Percentiles rank a stretch among this genome's conserved stretches.
These are phyloP conservation scores for Sciurus niger DNA, from an alignment of 2,113 vertebrate genomes.

Conservation along the genomic window DNA sequence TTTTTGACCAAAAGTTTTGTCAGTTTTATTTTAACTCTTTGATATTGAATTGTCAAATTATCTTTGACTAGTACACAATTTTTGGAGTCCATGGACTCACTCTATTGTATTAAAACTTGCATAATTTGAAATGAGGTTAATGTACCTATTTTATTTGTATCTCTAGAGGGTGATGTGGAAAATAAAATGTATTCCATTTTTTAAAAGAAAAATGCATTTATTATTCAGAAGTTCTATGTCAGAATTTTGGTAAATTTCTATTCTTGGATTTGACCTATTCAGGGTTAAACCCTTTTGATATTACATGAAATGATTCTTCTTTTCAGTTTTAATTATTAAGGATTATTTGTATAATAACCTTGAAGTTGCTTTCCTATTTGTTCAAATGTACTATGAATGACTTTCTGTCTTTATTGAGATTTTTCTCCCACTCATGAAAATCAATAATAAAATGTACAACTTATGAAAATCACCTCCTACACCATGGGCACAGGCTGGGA, in stretches of 20 bases:
- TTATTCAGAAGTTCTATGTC: background rate
- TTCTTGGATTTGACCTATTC: background rate
- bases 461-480: background rate
- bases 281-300: background rate
- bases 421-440: background rate
- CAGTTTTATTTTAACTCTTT: no score
- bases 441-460: no score
- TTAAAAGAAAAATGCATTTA: background rate
- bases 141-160: background rate
- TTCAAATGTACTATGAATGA: background rate
- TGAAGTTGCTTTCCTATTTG: background rate
- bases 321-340: background rate
- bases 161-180: constrained; percentile 29
- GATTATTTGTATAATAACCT: background rate
- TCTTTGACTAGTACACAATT: no score
- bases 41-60: no score
- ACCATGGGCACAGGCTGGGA: background rate
- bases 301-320: background rate
- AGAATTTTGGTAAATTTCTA: background rate
- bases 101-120: no score
- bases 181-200: background rate
- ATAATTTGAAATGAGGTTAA: constrained; percentile 23
- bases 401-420: background rate
- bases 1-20: no score
- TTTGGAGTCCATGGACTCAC: no score